Evolutionary conservation across 2,888 invertebrate species (phyloP), one percentile per base, ranked within the genome.

Genomic region (Blastobasis adustella): DNA sequence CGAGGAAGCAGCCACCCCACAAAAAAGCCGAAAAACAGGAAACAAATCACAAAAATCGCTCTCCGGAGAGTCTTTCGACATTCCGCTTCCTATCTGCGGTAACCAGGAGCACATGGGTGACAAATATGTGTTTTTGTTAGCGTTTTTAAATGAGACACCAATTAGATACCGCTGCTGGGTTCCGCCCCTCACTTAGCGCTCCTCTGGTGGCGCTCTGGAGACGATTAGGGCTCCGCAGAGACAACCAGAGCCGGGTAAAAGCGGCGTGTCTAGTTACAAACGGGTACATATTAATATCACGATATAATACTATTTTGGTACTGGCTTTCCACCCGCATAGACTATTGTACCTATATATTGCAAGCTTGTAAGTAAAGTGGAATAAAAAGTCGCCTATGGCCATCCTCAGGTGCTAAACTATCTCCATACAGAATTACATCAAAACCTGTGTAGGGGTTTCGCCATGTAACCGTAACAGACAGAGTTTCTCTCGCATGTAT

Each of bases 101-200:
- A 83, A 85, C 71, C 73, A 77, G 70, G 66, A 77, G 69, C 83
- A 83, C 66, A 70, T 82, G 82, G 62, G 55, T 58, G 53, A 60
- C 55, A 60, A 61, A 63, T 64, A 54, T 49, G 50, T 71, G 67
- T 67, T 69, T 65, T 10, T 42, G 40, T 38, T 10, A 43, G 2
- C 23, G 54, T 59, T 74, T 77, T 76, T 73, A 9, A 42, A 42
- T 42, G n/a, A 42, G n/a, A n/a, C 51, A 62, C 69, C 71, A 74
- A 76, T 77, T 76, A 76, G 68, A 60, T 64, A 63, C 58, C 60
- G 62, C 66, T 67, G 60, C 65, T 63, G 61, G 55, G 76, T 76
- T 75, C 76, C 76, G 71, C 73, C 75, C 71, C 60, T 59, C 62
- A 68, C 69, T 73, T 73, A 72, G 68, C 67, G 71, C 71, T 65